Conservation (phyloP, 2,113 vertebrate species). For the Saguinus midas region DNA sequence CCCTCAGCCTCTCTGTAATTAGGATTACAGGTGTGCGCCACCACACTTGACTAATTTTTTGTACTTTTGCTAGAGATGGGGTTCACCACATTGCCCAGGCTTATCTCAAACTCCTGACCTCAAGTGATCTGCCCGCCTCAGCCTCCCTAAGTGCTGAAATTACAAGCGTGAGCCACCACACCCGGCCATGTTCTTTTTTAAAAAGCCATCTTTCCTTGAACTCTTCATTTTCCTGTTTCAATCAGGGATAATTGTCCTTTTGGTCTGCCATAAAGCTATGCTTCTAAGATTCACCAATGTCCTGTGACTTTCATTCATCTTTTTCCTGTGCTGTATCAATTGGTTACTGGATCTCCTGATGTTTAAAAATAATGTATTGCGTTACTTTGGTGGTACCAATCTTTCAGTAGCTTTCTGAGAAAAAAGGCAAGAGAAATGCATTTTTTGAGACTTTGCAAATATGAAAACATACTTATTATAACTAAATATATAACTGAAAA, state of each 20-base stretch:
- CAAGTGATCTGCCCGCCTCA: no score
- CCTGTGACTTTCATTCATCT: neutral
- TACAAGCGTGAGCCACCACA: no score
- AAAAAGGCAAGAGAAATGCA: neutral
- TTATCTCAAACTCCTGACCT: no score
- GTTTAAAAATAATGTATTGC: neutral
- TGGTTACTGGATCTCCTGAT: neutral
- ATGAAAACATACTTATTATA: neutral
- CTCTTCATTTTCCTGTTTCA: neutral
- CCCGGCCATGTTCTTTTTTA: no score
- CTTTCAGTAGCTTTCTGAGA: neutral
- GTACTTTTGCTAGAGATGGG: no score
- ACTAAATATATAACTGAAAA: neutral
- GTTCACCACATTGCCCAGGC: no score
- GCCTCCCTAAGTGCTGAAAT: no score
- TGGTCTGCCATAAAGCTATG: neutral
- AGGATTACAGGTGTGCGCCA: no score
- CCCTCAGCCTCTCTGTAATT: no score
- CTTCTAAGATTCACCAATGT: neutral
- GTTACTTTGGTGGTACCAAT: neutral
- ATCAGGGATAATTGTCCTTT: neutral
- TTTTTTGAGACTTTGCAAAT: neutral
- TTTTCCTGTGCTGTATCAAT: neutral
- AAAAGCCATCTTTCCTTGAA: neutral
- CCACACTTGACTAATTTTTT: no score